Evolutionary conservation across 2,888 invertebrate genomes (phyloP).

Genomic region (Cantharis lateralis): DNA sequence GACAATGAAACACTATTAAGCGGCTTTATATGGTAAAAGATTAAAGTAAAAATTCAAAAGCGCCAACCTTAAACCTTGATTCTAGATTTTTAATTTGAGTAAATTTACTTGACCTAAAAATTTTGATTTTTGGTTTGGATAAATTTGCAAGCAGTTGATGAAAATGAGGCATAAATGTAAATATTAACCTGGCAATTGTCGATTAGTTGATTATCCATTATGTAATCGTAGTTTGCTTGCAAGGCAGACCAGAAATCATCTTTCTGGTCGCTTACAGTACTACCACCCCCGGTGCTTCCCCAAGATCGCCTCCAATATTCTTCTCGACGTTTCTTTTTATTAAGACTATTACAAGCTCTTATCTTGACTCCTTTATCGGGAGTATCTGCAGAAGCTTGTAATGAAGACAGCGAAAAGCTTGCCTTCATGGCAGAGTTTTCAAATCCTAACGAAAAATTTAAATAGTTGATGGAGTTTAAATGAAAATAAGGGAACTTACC

Average conservation of each 20-base stretch:
- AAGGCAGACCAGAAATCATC: conserved; percentile 93
- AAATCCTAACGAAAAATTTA: conserved; percentile 58
- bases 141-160: background rate
- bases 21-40: background rate
- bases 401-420: conserved; percentile 82
- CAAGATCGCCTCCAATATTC: conserved; percentile 74
- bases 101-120: background rate
- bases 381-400: conserved; percentile 64
- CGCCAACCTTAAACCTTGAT: background rate
- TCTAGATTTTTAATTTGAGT: background rate
- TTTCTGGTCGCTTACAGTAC: conserved; percentile 72
- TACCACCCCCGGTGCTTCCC: conserved; percentile 69
- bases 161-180: background rate
- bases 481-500: conserved; percentile 13
- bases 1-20: background rate
- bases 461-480: background rate
- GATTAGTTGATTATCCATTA: conserved; percentile 93
- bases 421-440: conserved; percentile 74
- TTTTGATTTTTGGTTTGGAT: background rate
- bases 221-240: conserved; percentile 89
- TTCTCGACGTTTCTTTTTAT: conserved; percentile 68
- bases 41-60: background rate
- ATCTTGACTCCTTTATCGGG: conserved; percentile 62
- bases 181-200: conserved; percentile 76
- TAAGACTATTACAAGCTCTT: conserved; percentile 84